Evolutionary conservation across 2,797 vertebrate genomes (phyloP).

Genomic region (Choloepus didactylus): DNA sequence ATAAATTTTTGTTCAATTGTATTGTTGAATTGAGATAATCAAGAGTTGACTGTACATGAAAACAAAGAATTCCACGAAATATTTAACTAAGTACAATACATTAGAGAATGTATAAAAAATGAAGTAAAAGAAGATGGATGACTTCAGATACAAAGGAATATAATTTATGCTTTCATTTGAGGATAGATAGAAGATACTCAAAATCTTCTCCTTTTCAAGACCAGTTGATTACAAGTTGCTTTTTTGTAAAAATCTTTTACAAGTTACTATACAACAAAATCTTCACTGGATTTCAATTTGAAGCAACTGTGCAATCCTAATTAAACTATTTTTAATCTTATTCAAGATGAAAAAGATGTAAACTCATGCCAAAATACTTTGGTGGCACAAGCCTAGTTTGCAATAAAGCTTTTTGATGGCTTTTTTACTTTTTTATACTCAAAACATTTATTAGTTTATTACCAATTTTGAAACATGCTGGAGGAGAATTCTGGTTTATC

Average conservation of each 20-base stretch:
- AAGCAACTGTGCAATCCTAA: slow-evolving; percentile 45
- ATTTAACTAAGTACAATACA: slow-evolving; percentile 52
- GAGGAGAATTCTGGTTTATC: slow-evolving; percentile 45
- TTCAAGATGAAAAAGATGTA: slow-evolving; percentile 3
- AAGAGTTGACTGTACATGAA: slow-evolving; percentile 70
- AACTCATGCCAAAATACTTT: slow-evolving; percentile 60
- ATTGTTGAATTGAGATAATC: slow-evolving; percentile 78
- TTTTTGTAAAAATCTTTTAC: slow-evolving; percentile 63
- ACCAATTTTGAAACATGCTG: slow-evolving; percentile 32
- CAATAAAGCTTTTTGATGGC: not conserved
- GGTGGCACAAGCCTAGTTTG: not conserved
- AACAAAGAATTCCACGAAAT: slow-evolving; percentile 75
- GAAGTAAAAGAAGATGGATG: slow-evolving; percentile 62
- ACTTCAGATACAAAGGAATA: slow-evolving; percentile 67
- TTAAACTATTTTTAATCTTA: slow-evolving; percentile 45
- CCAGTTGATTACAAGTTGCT: slow-evolving; percentile 36
- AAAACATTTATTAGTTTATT: slow-evolving; percentile 48
- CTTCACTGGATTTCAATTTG: slow-evolving; percentile 50
- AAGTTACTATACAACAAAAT: slow-evolving; percentile 38
- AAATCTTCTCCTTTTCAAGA: slow-evolving; percentile 67
- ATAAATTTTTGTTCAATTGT: slow-evolving; percentile 80
- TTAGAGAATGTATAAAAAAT: slow-evolving; percentile 52
- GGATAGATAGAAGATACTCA: not conserved
- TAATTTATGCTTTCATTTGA: slow-evolving; percentile 66
- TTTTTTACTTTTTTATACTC: not conserved